A percentile compares a stretch with the other conserved stretches of the same genome.
Evolutionary conservation across 2,888 invertebrate genomes (phyloP).

Genomic region (Noctua pronuba): DNA sequence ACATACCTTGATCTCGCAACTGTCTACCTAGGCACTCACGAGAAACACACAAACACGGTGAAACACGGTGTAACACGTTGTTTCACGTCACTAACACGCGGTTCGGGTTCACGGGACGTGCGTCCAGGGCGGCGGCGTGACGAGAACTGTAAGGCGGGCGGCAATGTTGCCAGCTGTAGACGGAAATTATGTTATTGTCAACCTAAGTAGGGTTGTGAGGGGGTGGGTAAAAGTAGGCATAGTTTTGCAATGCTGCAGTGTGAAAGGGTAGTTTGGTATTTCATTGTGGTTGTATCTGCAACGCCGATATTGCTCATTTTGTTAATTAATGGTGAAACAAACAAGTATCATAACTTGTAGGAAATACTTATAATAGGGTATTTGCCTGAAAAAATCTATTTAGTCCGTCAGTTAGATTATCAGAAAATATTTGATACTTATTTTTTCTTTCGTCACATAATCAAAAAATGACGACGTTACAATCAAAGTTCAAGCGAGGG

Average conservation of each 20-base stretch:
- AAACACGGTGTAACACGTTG: constrained; percentile 60
- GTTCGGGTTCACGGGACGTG: constrained; percentile 77
- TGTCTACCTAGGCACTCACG: constrained; percentile 54
- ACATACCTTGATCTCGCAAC: constrained; percentile 57
- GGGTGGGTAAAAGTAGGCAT: constrained; percentile 42
- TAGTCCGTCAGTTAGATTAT: too few species aligned
- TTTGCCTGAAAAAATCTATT: too few species aligned
- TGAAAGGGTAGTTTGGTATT: not conserved
- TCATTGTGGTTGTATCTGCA: constrained; percentile 10
- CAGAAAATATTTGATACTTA: too few species aligned
- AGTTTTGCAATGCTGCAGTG: constrained; percentile 43
- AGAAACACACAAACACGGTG: constrained; percentile 74
- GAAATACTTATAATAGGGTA: not conserved
- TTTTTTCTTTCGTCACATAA: too few species aligned
- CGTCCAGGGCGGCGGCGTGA: constrained; percentile 75
- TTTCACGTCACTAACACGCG: constrained; percentile 74
- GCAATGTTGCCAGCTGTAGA: constrained; percentile 68
- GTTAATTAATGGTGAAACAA: not conserved
- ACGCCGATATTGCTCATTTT: not conserved
- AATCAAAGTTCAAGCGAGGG: too few species aligned
- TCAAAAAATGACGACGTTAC: too few species aligned
- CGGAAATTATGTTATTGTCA: constrained; percentile 68
- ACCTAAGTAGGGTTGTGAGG: constrained; percentile 54
- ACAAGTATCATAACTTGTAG: not conserved
- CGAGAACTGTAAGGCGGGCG: constrained; percentile 81